Base-by-base conservation (phyloP, 2,113 vertebrate species). In the Sinocyclocheilus anshuiensis region DNA sequence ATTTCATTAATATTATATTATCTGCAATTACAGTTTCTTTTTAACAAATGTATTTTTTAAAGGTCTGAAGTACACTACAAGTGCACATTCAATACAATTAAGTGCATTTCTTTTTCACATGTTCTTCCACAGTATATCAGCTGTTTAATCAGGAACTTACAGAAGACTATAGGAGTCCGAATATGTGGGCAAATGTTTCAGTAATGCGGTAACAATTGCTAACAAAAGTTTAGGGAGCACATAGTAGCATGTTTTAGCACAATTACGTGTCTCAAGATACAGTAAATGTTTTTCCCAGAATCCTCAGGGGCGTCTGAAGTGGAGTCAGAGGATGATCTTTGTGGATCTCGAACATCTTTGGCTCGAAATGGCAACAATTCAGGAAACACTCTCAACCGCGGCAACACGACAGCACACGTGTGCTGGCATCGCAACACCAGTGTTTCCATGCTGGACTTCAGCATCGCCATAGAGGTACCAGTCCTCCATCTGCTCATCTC, bases 381-480 rank as follows among this genome's bases (percentile, higher is more conserved):
- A 20, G 74, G 83, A 57, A 83, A 55, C 81, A 15, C 95, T 42
- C 96, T 96, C 81, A 97, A 98, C 93, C 97, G 98, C 90, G 97
- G 97, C 94, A 99, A 99, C 96, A 99, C 98, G 87, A 99, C 97
- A 94, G 98, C 98, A 93, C 97, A 99, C 84, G 98, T 99, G 93
- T 99, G 98, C 94, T 99, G 98, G 98, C 98, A 99, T 92, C 96
- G 98, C 93, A 99, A 96, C 94, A 98, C 98, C 95, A 99, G 97
- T 78, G 98, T 99, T 92, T 98, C 98, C 92, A 97, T 98, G 97
- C 92, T 99, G 96, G 98, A 99, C 95, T 99, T 98, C 95, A 99
- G 97, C 94, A 87, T 97, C 92, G 97, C 98, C 20, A 96, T 97
- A 92, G 98, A 99, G 98, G 98, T 99, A 97, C 94, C 94, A 88